Base-by-base conservation (phyloP, 2,797 vertebrate genomes). In the Pseudochaenichthys georgianus region DNA sequence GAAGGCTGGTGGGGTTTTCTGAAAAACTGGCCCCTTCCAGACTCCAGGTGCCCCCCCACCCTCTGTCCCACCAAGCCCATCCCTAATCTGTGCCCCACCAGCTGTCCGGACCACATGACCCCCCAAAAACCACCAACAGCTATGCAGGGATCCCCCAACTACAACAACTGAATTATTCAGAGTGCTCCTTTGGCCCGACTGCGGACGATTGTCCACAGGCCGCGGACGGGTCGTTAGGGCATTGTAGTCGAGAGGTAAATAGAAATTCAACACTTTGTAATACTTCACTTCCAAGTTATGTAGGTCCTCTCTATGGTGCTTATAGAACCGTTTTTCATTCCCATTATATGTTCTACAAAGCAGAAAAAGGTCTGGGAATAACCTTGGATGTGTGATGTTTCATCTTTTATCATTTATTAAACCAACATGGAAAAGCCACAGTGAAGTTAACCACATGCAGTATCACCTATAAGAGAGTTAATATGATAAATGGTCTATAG, bases 71-170 rank as follows among this genome's bases (percentile, higher is more conserved):
- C 57, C 75, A 55, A 84, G 78, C 78, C 84, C 81, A 72, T 79
- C 80, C 81, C 81, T 94, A 93, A 94, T 93, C 92, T 89, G 85
- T 87, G 90, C 83, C 82, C 87, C 80, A 89, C 88, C 94, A 95
- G 93, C 93, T 95, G 94, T 92, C 92, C 79, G 81, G 87, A 85
- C 90, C 91, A 93, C 87, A 93, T 89, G 87, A 87, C 84, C 80
- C 70, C 78, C 65, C 45, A 7, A 78, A 83, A 83, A 80, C 62
- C 65, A 86, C 63, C 80, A 80, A 19, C 68, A 87, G 78, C 72
- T 76, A 86, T 10, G 34, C 63, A 75, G 69, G 51, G 78, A 78
- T 64, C 78, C 73, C 77, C 70, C n/a, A 76, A 75, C 79, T 67
- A 73, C 74, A 75, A 43, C 50, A 61, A 89, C 75, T 91, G 68